Conservation (phyloP, 2,797 vertebrate species). For the Tadarida brasiliensis region DNA sequence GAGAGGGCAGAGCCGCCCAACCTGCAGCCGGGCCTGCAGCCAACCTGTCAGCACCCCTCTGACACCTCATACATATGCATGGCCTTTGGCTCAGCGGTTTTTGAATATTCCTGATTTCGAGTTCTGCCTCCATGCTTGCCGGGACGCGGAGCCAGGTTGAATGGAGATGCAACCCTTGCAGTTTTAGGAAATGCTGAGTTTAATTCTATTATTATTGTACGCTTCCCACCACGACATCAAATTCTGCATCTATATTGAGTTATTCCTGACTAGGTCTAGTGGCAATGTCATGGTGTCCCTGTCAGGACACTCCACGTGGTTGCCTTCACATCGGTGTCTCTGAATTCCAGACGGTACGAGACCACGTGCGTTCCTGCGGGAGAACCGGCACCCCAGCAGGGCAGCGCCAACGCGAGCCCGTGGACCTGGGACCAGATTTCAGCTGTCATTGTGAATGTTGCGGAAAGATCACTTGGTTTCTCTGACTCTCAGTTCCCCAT, state of each 20-base stretch:
- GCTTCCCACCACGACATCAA: background rate
- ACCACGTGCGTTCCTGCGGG: accelerated
- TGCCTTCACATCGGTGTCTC: accelerated
- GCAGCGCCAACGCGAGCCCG: accelerated
- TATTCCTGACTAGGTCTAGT: background rate
- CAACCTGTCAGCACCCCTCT: background rate
- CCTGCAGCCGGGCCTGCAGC: accelerated
- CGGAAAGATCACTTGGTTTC: background rate
- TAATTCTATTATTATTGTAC: constrained; percentile 42
- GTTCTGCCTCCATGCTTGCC: background rate
- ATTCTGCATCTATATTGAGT: background rate
- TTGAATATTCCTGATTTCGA: background rate
- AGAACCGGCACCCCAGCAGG: background rate
- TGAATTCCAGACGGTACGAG: background rate
- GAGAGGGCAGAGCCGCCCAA: background rate
- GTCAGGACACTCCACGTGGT: background rate
- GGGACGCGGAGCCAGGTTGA: background rate
- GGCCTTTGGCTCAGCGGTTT: constrained; percentile 36
- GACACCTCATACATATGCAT: constrained; percentile 63
- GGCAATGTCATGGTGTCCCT: background rate
- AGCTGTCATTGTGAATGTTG: background rate
- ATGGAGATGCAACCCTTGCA: background rate
- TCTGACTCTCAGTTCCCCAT: background rate
- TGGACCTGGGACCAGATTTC: accelerated
- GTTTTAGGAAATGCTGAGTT: background rate